Evolutionary conservation across 1,140 invertebrate genomes (phyloP).

Genomic region (Chelonus insularis): DNA sequence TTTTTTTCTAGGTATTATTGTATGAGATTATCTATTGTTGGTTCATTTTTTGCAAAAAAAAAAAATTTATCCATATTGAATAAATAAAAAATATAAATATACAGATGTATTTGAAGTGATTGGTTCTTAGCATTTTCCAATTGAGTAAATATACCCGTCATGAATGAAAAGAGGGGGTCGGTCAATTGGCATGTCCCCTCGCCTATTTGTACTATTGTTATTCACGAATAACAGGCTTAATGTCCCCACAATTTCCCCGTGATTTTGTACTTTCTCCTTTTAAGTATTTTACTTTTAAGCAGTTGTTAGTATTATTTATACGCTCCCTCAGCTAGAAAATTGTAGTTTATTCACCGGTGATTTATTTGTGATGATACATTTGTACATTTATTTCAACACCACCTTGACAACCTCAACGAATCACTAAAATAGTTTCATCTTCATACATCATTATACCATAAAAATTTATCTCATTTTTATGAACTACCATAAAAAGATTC

Average conservation of each 20-base stretch:
- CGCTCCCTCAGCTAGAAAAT: constrained; percentile 52
- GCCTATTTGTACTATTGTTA: constrained; percentile 43
- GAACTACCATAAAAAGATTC: no score
- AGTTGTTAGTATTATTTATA: constrained; percentile 21
- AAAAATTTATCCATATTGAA: no score
- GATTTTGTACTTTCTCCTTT: background rate
- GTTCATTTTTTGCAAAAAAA: no score
- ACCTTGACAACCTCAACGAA: constrained; percentile 41
- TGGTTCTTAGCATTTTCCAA: background rate
- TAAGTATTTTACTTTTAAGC: background rate
- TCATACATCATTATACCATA: no score
- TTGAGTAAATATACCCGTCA: background rate
- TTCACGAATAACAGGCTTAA: constrained; percentile 46
- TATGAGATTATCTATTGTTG: no score
- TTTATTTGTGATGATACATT: background rate
- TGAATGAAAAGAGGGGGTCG: background rate
- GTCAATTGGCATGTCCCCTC: background rate
- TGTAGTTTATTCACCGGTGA: constrained; percentile 48
- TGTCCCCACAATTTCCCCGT: constrained; percentile 45
- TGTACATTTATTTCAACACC: constrained; percentile 34
- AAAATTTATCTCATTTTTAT: no score
- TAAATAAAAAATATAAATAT: background rate
- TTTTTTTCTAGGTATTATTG: no score
- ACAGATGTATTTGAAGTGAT: background rate
- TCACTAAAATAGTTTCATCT: constrained; percentile 26